Percentiles rank a stretch among this genome's conserved stretches.
These are phyloP conservation scores for Heterodera carotae DNA, from an alignment of 1,140 invertebrate species.

Conservation along the genomic window DNA sequence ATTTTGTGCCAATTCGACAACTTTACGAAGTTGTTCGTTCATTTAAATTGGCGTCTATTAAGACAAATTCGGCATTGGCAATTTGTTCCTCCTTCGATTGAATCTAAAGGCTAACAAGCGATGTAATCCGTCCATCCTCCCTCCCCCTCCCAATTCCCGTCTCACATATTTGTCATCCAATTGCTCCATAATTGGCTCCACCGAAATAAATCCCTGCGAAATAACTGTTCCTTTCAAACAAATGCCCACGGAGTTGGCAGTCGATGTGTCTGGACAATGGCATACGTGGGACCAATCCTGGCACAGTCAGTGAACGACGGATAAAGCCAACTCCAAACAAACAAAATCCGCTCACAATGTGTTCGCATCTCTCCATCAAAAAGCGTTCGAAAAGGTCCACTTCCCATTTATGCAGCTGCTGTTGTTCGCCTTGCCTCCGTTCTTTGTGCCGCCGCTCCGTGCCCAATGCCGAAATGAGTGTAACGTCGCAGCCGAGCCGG, in stretches of 20 bases:
- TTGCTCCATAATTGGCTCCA: conserved; percentile 6
- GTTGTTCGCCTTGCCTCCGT: background rate
- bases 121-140: too few relatives aligned
- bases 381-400: conserved; percentile 15
- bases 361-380: conserved; percentile 20
- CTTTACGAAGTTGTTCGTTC: background rate
- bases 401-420: too few relatives aligned
- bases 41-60: conserved; percentile 57
- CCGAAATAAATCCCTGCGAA: conserved; percentile 6
- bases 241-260: conserved; percentile 14
- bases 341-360: too few relatives aligned
- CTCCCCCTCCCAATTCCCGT: too few relatives aligned
- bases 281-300: conserved; percentile 23
- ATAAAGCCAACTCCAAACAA: too few relatives aligned
- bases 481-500: conserved; percentile 72
- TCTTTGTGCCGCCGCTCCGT: conserved; percentile 58
- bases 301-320: too few relatives aligned
- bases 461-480: conserved; percentile 80
- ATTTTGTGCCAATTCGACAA: conserved; percentile 12
- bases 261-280: background rate
- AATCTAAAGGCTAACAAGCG: too few relatives aligned
- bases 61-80: conserved; percentile 46
- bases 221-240: background rate
- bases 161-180: conserved; percentile 19
- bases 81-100: conserved; percentile 43